Base-by-base conservation (phyloP, 2,113 vertebrate genomes). In the Gasterosteus nipponicus region DNA sequence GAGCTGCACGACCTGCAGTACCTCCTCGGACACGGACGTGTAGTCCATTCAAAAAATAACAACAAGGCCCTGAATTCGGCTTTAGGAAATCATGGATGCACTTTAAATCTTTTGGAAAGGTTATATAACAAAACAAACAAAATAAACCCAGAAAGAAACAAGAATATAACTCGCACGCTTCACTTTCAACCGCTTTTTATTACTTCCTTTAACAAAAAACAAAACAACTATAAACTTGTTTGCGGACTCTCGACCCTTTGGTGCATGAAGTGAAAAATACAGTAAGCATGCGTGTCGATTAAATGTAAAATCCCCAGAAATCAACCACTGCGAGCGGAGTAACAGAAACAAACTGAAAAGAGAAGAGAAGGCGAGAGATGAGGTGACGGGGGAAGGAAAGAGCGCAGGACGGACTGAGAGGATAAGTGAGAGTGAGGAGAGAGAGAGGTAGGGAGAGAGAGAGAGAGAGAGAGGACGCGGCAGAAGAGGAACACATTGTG, bases 1-100 rank as follows among this genome's bases (percentile, higher is more conserved):
- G 94, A 95, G 92, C 47, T 80, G 78, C 83, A 46, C 57, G 89
- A 39, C 49, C 46, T 59, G 44, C 83, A 69, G 61, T 73, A 15
- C 92, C 87, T 80, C 68, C 88, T 93, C 88, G 93, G 66, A 68
- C 70, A 92, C 87, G 86, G 86, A 92, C 90, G 84, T 86, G 84
- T 86, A 89, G 93, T 91, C 79, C 90, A 93, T 91, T 69, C 69
- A 76, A 81, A 51, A 22, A 53, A 10, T 3, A 15, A 41, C 1
- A 49, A 69, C 64, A 53, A 46, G 1, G 10, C 1, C 14, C 29
- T 29, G 12, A 71, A 56, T 18, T 31, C 3, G 3, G 29, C 3
- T 33, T 60, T 10, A 10, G 31, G 35, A 38, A 38, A 49, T 29
- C 12, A 58, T 39, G 29, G 19, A 10, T 1, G 29, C 5, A 29